Evolutionary conservation across 2,797 vertebrate species (phyloP).

Genomic region (Enteromius trimaculatus): DNA sequence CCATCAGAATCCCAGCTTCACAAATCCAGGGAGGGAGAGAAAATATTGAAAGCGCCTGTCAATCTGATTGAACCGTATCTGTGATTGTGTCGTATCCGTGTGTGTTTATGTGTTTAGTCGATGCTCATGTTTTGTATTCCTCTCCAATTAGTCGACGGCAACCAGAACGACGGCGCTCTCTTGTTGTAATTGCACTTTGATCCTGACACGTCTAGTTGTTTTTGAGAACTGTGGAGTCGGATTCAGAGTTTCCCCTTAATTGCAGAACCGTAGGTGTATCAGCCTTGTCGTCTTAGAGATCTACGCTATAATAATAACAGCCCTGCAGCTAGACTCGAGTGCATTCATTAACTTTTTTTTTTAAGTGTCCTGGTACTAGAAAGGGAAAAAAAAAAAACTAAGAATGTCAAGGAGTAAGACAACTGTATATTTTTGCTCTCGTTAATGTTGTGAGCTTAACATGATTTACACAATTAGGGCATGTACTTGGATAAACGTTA

Average conservation of each 20-base stretch:
- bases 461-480: not conserved
- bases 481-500: not conserved
- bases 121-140: not conserved
- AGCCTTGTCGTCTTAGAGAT: not conserved
- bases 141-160: conserved; percentile 16
- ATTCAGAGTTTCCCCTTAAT: conserved; percentile 26
- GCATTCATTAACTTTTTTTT: conserved; percentile 30
- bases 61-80: conserved; percentile 5
- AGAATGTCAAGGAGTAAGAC: not conserved
- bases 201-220: conserved; percentile 6
- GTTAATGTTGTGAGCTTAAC: not conserved
- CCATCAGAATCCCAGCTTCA: conserved; percentile 20
- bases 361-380: not conserved
- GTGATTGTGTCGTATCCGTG: not conserved
- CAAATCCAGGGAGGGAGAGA: not conserved
- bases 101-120: not conserved
- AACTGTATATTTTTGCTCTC: not conserved
- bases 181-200: conserved; percentile 38
- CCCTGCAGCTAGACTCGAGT: not conserved
- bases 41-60: conserved; percentile 15
- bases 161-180: not conserved
- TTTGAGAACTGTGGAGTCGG: conserved; percentile 9
- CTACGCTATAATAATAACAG: not conserved
- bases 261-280: conserved; percentile 33
- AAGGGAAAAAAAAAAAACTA: not conserved